phyloP scores from a whole-genome alignment of 2,113 vertebrate genomes.

The Rhabdornis inornatus region DNA sequence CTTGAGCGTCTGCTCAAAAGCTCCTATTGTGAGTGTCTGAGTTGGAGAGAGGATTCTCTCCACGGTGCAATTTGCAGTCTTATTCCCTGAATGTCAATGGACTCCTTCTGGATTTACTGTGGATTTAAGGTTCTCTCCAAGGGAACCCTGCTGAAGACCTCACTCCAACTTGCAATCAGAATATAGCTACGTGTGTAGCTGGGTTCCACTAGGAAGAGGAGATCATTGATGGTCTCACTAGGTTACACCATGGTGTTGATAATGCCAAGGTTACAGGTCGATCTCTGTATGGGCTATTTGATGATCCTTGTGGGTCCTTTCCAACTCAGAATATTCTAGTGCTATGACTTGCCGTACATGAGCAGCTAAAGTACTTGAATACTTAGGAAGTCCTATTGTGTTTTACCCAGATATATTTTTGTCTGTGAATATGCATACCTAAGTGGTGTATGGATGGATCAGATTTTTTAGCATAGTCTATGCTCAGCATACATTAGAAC shows the following conservation, averaged over 20 bases:
- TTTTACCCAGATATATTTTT: neutral
- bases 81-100: neutral
- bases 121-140: neutral
- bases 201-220: neutral
- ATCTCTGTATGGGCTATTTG: too few relatives aligned
- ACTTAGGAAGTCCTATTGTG: neutral
- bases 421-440: neutral
- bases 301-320: neutral
- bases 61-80: neutral
- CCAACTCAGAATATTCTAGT: neutral
- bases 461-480: neutral
- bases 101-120: neutral
- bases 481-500: neutral
- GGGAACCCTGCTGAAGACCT: neutral
- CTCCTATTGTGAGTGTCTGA: neutral
- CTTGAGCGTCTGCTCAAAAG: neutral
- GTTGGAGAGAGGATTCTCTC: neutral
- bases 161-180: neutral
- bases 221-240: neutral
- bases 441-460: neutral
- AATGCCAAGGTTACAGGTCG: neutral
- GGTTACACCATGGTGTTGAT: neutral
- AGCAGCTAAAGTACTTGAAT: neutral
- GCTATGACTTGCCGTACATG: neutral
- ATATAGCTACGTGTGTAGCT: accelerated